Base-by-base conservation (phyloP, 2,888 invertebrate species). In the Chromoteleia sp. region DNA sequence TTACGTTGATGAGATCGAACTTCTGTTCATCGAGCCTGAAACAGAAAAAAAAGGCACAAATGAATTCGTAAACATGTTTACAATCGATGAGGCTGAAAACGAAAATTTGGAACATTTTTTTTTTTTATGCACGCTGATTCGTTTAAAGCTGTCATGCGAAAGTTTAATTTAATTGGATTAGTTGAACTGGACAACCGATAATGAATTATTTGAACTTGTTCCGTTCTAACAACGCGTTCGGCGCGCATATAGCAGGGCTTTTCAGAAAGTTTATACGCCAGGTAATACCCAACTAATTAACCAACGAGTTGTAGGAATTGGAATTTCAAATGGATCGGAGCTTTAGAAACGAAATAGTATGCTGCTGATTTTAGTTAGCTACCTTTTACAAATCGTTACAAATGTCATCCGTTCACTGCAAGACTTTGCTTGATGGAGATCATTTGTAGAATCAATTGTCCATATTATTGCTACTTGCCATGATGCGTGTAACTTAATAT, bases 1-100 rank as follows among this genome's bases (percentile, higher is more conserved):
- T 97, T 93, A 97, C 97, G 92, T 98, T 97, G 86, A 98, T 97
- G 92, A 98, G 94, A 88, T 95, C 95, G 91, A 97, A 96, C 91
- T 96, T 96, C 89, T 96, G 95, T 86, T 93, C 93, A 86, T 97
- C 96, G 92, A 98, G 93, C 92, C 97, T 97, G 94, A 52, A 93
- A 94, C 86, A 90, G 83, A 89, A 88, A 85, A 79, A 63, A 85
- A 79, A 67, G 83, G 83, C 75, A 0, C 30, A 48, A 41, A 67
- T 29, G 56, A 73, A 61, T 4, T 61, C 0, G 43, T 45, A 67
- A 50, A 76, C 39, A 54, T 43, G 52, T 52, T 41, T 76, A 5
- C 6, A 36, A 36, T 36, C n/a, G 29, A 30, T 15, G 33, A 0
- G 14, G 29, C 29, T 29, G 29, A 7, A 15, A 52, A 52, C 14